Percentiles rank a stretch among this genome's conserved stretches.
phyloP scores from a whole-genome alignment of 2,888 invertebrate species.

The Smittia sp. region DNA sequence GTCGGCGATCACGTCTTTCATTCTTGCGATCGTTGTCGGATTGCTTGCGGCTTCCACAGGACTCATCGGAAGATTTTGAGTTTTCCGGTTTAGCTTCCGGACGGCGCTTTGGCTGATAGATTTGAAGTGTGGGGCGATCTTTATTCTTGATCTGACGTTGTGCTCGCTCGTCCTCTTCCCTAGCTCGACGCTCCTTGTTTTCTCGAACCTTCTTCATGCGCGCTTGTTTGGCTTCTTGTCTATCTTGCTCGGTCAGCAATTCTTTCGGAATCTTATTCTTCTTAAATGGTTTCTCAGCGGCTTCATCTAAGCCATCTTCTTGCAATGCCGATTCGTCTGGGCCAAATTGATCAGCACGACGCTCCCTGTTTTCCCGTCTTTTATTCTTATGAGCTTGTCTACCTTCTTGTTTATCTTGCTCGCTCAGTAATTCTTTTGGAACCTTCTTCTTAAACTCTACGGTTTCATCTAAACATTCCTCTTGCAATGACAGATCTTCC shows the following conservation, averaged over 20 bases:
- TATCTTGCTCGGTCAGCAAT: neutral
- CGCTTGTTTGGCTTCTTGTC: neutral
- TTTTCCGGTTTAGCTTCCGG: neutral
- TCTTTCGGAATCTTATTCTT: neutral
- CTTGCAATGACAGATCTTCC: neutral
- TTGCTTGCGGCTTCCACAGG: neutral
- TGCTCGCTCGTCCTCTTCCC: constrained; percentile 16
- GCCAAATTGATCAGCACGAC: constrained; percentile 47
- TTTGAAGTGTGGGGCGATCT: constrained; percentile 86
- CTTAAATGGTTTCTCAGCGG: neutral
- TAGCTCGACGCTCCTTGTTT: constrained; percentile 40
- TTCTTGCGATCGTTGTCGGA: neutral
- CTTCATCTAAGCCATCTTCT: neutral
- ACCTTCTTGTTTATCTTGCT: constrained; percentile 36
- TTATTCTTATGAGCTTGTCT: too few relatives aligned
- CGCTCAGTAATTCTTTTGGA: neutral
- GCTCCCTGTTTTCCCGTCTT: too few relatives aligned
- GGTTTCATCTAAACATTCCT: neutral
- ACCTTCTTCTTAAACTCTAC: neutral
- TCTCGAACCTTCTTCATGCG: neutral
- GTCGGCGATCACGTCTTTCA: neutral
- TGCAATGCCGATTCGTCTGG: constrained; percentile 39
- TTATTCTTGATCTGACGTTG: constrained; percentile 46
- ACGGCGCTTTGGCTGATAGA: constrained; percentile 68
- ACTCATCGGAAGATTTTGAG: constrained; percentile 27